Percentiles rank a stretch among this genome's conserved stretches.
phyloP scores from a whole-genome alignment of 1,140 invertebrate genomes.

The Eciton burchellii region DNA sequence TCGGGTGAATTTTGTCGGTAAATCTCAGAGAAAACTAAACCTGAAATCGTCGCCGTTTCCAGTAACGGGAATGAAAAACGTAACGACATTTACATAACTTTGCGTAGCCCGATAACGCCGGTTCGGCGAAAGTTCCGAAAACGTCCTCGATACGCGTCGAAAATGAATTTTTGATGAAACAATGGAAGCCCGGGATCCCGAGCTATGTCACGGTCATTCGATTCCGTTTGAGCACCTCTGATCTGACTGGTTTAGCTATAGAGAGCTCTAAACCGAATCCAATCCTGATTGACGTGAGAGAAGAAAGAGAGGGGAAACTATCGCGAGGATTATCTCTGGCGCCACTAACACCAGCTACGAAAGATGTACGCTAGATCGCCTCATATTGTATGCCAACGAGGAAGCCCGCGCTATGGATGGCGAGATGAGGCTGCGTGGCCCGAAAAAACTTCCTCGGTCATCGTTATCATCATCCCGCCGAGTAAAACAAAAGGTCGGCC shows the following conservation, averaged over 20 bases:
- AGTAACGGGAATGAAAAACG: not conserved
- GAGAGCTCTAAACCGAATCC: constrained; percentile 81
- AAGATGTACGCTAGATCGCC: constrained; percentile 63
- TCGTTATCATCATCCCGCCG: constrained; percentile 66
- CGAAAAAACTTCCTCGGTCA: constrained; percentile 60
- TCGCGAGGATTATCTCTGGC: constrained; percentile 82
- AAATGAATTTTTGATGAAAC: constrained; percentile 65
- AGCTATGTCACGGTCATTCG: constrained; percentile 60
- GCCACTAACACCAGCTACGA: constrained; percentile 80
- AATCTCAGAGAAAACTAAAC: not conserved
- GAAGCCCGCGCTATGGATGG: constrained; percentile 41
- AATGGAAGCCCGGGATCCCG: constrained; percentile 32
- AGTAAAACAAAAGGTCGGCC: constrained; percentile 75
- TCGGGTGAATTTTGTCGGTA: not conserved
- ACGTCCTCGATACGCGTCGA: constrained; percentile 36
- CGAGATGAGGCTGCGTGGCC: constrained; percentile 42
- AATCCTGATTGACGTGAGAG: constrained; percentile 84
- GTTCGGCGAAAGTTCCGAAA: constrained; percentile 27
- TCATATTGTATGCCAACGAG: constrained; percentile 74
- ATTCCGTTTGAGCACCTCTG: constrained; percentile 78
- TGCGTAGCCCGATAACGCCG: not conserved
- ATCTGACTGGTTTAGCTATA: constrained; percentile 77
- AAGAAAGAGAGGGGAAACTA: constrained; percentile 80
- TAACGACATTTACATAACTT: constrained; percentile 4
- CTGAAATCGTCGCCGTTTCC: not conserved